A percentile compares a stretch with the other conserved stretches of the same genome.
Conservation (phyloP, 1,140 invertebrate species). For the Calosoma granatense region DNA sequence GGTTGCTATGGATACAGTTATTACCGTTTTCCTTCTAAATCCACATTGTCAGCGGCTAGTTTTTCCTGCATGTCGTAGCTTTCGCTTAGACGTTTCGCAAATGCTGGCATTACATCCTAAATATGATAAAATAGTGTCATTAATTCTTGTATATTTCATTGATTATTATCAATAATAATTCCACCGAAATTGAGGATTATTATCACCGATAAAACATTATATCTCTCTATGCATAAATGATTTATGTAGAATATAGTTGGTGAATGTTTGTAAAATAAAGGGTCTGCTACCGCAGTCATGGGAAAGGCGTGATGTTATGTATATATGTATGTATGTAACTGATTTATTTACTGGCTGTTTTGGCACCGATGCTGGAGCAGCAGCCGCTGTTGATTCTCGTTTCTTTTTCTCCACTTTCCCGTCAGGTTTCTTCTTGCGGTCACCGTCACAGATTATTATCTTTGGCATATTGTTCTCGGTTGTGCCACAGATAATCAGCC, state of each 20-base stretch:
- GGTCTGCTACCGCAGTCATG: too few relatives aligned
- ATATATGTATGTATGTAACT: neutral
- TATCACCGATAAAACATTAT: neutral
- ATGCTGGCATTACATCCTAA: slow-evolving; percentile 19
- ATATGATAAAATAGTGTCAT: slow-evolving; percentile 11
- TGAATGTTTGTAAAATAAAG: too few relatives aligned
- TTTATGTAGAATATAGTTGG: too few relatives aligned
- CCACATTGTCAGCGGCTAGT: slow-evolving; percentile 46
- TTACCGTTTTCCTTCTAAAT: slow-evolving; percentile 45
- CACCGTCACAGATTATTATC: slow-evolving; percentile 26
- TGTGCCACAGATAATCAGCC: slow-evolving; percentile 30
- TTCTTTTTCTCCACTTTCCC: neutral
- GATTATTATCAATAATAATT: neutral
- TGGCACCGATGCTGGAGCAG: too few relatives aligned
- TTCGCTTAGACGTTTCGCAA: slow-evolving; percentile 41
- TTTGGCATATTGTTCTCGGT: slow-evolving; percentile 30
- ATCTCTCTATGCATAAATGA: too few relatives aligned
- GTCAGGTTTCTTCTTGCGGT: slow-evolving; percentile 16
- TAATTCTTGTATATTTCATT: neutral
- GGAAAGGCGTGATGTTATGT: too few relatives aligned
- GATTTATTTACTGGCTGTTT: too few relatives aligned
- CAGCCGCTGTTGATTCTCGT: too few relatives aligned
- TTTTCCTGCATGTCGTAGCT: slow-evolving; percentile 52
- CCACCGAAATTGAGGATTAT: neutral
- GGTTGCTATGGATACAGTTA: slow-evolving; percentile 1